A percentile compares a stretch with the other conserved stretches of the same genome.
These are phyloP conservation scores for Lamprologus sp. DNA, from an alignment of 2,113 vertebrate species.

Conservation along the genomic window DNA sequence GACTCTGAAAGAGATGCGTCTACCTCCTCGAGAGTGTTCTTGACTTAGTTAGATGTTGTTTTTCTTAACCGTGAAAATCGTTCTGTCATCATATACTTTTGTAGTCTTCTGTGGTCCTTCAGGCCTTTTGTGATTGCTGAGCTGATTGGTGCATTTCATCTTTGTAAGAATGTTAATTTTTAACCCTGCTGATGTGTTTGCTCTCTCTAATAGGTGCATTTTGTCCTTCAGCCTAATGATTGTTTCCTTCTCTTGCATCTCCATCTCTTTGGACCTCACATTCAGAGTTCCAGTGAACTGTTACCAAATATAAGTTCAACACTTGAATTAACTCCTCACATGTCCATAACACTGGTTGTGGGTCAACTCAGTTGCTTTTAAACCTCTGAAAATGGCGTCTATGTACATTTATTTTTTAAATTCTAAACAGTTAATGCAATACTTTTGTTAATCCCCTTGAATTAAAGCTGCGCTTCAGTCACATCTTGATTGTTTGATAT, in stretches of 20 bases:
- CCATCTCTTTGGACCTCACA: background rate
- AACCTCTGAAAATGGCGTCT: background rate
- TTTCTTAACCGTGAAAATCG: background rate
- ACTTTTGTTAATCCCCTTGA: background rate
- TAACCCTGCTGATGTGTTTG: background rate
- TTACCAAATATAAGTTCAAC: background rate
- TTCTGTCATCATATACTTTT: background rate
- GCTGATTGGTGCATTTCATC: background rate
- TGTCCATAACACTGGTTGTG: background rate
- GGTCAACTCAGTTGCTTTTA: background rate
- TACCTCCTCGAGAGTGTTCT: background rate
- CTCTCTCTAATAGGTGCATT: background rate
- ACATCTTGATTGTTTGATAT: background rate
- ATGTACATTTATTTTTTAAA: rapidly evolving
- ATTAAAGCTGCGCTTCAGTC: background rate
- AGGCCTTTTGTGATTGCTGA: background rate
- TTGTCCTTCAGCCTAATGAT: background rate
- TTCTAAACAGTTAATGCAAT: background rate
- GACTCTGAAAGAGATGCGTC: background rate
- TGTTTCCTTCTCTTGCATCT: background rate
- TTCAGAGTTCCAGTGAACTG: background rate
- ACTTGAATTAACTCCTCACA: background rate
- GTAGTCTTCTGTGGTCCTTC: background rate
- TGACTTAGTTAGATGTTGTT: background rate
- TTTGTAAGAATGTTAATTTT: background rate